phyloP scores from a whole-genome alignment of 2,888 invertebrate genomes.

The Acanthosepion esculentum region DNA sequence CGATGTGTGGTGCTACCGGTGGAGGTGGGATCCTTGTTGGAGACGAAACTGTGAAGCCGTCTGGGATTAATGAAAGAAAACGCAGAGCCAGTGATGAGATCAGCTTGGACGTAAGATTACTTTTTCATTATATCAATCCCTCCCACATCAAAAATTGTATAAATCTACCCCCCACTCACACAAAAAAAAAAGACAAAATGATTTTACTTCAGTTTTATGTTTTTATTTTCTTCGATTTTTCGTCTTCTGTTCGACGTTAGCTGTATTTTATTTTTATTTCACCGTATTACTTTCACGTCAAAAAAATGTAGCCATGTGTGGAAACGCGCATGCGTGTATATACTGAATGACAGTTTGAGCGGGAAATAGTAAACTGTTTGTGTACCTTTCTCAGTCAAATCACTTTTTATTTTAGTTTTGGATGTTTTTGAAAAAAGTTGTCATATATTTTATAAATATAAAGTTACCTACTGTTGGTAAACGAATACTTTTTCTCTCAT shows the following conservation, averaged over 20 bases:
- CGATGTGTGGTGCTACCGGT: constrained; percentile 38
- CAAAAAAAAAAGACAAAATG: neutral
- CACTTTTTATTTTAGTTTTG: no score
- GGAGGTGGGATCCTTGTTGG: constrained; percentile 42
- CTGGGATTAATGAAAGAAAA: constrained; percentile 45
- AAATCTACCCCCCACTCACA: neutral
- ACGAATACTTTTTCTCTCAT: no score
- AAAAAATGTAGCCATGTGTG: neutral
- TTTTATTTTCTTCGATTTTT: no score
- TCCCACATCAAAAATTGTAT: neutral
- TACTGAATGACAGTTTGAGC: neutral
- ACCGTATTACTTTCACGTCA: neutral
- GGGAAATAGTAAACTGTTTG: neutral
- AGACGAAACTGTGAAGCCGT: constrained; percentile 42
- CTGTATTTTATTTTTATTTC: neutral
- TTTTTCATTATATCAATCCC: neutral
- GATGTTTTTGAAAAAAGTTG: no score
- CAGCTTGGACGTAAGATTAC: constrained; percentile 44
- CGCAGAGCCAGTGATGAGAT: constrained; percentile 47
- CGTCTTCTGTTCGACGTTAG: no score
- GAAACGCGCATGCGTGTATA: neutral
- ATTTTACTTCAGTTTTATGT: no score
- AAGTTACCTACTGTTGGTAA: no score
- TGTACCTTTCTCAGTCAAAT: neutral
- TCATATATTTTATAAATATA: no score